Evolutionary conservation across 2,113 vertebrate species (phyloP).

Genomic region (Charadrius vociferus): DNA sequence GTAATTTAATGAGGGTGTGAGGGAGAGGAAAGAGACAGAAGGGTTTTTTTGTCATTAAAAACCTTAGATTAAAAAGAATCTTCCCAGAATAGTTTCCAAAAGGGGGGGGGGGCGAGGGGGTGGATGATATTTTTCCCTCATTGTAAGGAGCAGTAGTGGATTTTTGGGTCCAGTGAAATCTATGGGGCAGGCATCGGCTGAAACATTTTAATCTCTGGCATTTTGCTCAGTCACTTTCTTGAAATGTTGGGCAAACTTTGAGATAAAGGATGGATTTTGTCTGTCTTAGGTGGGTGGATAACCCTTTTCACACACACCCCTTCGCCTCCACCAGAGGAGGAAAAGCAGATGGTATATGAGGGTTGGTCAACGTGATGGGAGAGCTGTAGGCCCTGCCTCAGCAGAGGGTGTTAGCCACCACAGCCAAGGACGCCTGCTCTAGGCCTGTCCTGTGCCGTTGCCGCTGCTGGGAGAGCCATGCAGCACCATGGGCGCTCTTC

Average conservation of each 20-base stretch:
- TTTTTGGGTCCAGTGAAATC: neutral
- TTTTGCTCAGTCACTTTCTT: neutral
- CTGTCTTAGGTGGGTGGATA: neutral
- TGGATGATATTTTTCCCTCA: neutral
- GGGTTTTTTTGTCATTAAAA: neutral
- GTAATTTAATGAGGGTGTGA: neutral
- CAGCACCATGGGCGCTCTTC: neutral
- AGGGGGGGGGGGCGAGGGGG: too few relatives aligned
- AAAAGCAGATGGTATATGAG: neutral
- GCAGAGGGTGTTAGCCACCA: neutral
- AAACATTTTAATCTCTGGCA: neutral
- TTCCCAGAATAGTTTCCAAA: neutral
- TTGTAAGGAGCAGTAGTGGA: neutral
- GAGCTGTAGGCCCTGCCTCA: neutral
- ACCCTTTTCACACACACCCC: neutral
- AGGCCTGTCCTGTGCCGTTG: neutral
- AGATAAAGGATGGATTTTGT: neutral
- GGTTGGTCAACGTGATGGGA: rapidly evolving
- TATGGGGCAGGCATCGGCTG: neutral
- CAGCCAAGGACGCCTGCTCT: neutral
- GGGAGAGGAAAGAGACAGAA: neutral
- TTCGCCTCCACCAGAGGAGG: neutral
- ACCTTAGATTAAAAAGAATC: neutral
- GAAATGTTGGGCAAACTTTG: neutral
- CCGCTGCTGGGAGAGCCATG: neutral